A percentile compares a stretch with the other conserved stretches of the same genome.
These are phyloP conservation scores for Mystacornis crossleyi DNA, from an alignment of 2,113 vertebrate genomes.

Conservation along the genomic window DNA sequence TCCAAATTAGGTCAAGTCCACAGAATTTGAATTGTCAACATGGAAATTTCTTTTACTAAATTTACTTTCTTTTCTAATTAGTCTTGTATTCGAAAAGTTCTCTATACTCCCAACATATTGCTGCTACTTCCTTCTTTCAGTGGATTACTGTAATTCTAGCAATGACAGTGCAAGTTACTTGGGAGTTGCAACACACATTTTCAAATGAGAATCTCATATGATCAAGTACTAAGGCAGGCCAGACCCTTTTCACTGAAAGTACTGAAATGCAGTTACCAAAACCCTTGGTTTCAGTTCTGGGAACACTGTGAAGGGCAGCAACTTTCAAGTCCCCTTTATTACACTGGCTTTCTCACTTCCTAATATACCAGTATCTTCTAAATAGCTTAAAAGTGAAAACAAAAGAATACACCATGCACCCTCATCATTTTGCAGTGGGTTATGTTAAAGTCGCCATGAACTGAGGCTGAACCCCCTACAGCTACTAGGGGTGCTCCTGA, in stretches of 20 bases:
- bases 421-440: not conserved
- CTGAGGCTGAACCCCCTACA: not conserved
- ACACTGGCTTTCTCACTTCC: not conserved
- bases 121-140: not conserved
- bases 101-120: not conserved
- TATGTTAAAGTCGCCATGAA: not conserved
- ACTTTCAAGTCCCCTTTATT: not conserved
- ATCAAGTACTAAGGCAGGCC: not conserved
- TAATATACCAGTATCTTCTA: not conserved
- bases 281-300: not conserved
- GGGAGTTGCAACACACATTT: not conserved
- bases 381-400: not conserved
- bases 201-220: not conserved
- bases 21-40: not conserved
- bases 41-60: not conserved
- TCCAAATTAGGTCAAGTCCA: not conserved
- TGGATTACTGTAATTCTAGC: not conserved
- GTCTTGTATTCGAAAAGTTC: not conserved
- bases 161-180: not conserved
- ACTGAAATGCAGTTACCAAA: not conserved
- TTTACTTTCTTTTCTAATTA: not conserved
- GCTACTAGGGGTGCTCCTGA: not conserved
- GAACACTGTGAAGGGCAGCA: not conserved
- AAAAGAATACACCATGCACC: accelerated
- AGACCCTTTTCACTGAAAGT: not conserved